These are phyloP conservation scores for Pristiophorus japonicus DNA, from an alignment of 2,113 vertebrate genomes.

Conservation along the genomic window DNA sequence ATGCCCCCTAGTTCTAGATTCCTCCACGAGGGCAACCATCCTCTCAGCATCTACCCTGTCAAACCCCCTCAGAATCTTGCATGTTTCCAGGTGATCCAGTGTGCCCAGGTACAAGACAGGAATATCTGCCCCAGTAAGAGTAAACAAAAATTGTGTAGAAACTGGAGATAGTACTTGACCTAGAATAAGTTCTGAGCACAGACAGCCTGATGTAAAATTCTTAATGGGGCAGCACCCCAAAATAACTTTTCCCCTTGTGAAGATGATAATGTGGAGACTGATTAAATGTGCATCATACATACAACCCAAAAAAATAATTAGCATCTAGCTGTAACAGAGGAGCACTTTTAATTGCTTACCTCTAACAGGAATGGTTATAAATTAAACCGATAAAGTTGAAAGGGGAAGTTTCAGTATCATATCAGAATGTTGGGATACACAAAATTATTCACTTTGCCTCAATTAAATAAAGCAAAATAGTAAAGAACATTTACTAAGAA, in stretches of 20 bases:
- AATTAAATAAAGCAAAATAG: not conserved
- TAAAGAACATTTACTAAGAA: not conserved
- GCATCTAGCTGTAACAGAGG: not conserved
- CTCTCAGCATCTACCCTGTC: no score
- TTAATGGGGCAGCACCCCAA: not conserved
- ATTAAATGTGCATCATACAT: not conserved
- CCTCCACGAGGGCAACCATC: no score
- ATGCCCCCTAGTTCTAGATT: no score
- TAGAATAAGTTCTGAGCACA: not conserved
- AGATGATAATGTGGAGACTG: not conserved
- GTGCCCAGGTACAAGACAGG: not conserved
- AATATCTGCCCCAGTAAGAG: not conserved
- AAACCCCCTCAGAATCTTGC: no score
- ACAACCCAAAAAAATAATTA: not conserved
- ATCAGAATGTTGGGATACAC: not conserved
- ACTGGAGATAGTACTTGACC: not conserved
- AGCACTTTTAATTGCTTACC: not conserved
- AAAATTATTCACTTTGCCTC: not conserved
- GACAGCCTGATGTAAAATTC: not conserved
- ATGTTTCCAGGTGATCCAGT: not conserved
- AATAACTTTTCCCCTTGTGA: not conserved
- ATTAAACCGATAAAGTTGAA: not conserved
- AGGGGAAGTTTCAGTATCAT: not conserved
- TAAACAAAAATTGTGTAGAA: not conserved
- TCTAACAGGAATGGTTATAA: not conserved